Evolutionary conservation across 2,888 invertebrate species (phyloP).

Genomic region (Rugalucina vietnamica): DNA sequence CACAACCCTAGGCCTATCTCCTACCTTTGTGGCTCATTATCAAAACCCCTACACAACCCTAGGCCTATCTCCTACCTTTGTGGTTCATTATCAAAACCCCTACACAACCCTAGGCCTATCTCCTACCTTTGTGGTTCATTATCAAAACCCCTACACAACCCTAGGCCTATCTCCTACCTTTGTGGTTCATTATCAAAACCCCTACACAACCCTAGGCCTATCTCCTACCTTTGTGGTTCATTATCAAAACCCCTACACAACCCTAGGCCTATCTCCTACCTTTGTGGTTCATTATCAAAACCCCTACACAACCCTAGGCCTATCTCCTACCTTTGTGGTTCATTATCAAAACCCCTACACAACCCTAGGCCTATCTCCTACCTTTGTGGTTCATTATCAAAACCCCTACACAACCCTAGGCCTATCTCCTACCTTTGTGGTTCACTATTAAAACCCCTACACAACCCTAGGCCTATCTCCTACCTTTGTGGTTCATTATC

Average conservation of each 20-base stretch:
- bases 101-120: background rate
- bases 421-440: background rate
- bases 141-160: background rate
- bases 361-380: background rate
- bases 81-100: background rate
- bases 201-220: background rate
- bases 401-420: background rate
- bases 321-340: background rate
- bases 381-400: background rate
- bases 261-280: background rate
- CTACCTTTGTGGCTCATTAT: background rate
- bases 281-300: background rate
- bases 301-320: background rate
- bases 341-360: background rate
- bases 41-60: background rate
- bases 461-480: background rate
- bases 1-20: too few species aligned
- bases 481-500: background rate
- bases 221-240: background rate
- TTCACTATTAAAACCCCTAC: background rate
- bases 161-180: background rate
- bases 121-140: too few species aligned
- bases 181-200: background rate
- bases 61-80: background rate
- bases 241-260: background rate